Conservation (phyloP, 2,888 invertebrate species). For the Caradrina kadenii region DNA sequence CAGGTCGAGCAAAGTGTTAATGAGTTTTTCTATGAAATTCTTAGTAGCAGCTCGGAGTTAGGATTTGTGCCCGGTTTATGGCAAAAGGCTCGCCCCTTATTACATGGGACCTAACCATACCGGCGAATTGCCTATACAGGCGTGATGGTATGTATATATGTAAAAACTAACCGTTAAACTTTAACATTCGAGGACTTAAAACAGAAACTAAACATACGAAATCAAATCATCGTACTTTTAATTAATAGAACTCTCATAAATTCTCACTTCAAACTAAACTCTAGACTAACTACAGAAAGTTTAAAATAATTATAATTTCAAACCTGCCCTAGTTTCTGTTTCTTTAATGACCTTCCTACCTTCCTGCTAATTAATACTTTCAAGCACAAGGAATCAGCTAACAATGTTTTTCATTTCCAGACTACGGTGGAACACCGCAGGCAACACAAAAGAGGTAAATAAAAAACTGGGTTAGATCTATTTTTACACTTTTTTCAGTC, state of each 20-base stretch:
- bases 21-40: no score
- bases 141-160: no score
- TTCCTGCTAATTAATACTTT: conserved; percentile 51
- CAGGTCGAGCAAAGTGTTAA: no score
- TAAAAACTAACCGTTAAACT: no score
- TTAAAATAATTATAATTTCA: conserved; percentile 25
- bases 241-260: conserved; percentile 14
- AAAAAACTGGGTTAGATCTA: conserved; percentile 48
- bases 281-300: conserved; percentile 19
- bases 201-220: not conserved
- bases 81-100: no score
- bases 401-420: conserved; percentile 29
- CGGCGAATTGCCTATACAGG: no score
- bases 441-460: conserved; percentile 29
- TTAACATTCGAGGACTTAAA: not conserved
- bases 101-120: no score
- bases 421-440: conserved; percentile 19
- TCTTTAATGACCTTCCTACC: conserved; percentile 2
- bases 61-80: no score
- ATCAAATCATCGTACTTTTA: conserved; percentile 8
- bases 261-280: conserved; percentile 9
- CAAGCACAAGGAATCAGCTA: conserved; percentile 35
- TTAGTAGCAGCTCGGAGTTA: no score
- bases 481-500: conserved; percentile 56
- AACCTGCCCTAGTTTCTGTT: conserved; percentile 26